Evolutionary conservation across 2,797 vertebrate species (phyloP).

Genomic region (Lates japonicus): DNA sequence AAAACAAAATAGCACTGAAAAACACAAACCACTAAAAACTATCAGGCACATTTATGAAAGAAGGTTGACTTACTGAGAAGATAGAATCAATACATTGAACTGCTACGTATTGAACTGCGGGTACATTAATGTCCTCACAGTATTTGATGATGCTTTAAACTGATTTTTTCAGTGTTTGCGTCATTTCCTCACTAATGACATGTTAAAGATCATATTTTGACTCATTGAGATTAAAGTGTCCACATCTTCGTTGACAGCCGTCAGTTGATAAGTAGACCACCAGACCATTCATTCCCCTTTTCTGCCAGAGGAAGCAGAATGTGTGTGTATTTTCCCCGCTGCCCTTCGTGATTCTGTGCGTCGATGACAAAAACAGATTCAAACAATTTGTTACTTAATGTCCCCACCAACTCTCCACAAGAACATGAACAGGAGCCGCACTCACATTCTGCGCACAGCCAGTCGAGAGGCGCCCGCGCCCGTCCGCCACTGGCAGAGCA

Average conservation of each 20-base stretch:
- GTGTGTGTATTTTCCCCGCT: constrained; percentile 18
- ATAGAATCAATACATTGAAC: background rate
- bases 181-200: background rate
- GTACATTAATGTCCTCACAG: background rate
- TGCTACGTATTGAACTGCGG: background rate
- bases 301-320: constrained; percentile 7
- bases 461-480: constrained; percentile 86
- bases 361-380: constrained; percentile 48
- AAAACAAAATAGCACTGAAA: background rate
- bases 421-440: constrained; percentile 82
- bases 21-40: background rate
- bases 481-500: constrained; percentile 89
- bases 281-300: constrained; percentile 27
- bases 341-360: constrained; percentile 30
- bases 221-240: background rate
- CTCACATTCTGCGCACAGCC: constrained; percentile 88
- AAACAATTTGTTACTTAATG: constrained; percentile 77
- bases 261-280: constrained; percentile 39
- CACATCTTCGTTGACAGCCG: background rate
- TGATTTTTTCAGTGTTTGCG: no score
- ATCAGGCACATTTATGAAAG: background rate
- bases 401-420: constrained; percentile 28
- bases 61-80: background rate
- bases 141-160: background rate
- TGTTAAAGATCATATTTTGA: background rate